These are phyloP conservation scores for Synanthedon andrenaeformis DNA, from an alignment of 2,888 invertebrate genomes.

Conservation along the genomic window DNA sequence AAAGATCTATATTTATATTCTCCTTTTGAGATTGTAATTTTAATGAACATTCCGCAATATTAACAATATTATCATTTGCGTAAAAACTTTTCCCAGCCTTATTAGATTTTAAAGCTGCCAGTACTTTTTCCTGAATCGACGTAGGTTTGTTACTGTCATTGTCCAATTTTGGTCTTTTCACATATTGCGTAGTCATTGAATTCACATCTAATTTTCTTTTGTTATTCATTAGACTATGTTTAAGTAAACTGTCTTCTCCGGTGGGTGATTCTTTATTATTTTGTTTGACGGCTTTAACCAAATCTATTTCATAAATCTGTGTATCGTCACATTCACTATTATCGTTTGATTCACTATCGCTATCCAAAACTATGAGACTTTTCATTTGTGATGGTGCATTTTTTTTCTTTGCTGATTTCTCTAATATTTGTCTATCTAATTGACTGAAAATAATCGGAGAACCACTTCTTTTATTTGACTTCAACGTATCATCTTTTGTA, in stretches of 20 bases:
- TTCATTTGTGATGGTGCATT: constrained; percentile 10
- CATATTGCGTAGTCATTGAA: constrained; percentile 35
- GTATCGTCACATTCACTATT: constrained; percentile 36
- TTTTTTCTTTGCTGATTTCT: constrained; percentile 5
- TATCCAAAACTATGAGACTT: constrained; percentile 46
- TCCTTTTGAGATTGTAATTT: constrained; percentile 34
- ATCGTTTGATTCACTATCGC: constrained; percentile 43
- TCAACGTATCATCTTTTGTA: not conserved
- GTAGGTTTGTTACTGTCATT: constrained; percentile 17
- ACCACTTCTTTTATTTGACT: constrained; percentile 24
- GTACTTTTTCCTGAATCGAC: constrained; percentile 41
- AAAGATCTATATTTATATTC: constrained; percentile 18
- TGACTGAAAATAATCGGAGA: constrained; percentile 54
- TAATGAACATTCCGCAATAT: constrained; percentile 22
- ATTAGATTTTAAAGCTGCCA: constrained; percentile 28
- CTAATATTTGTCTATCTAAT: constrained; percentile 28
- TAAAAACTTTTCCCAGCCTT: constrained; percentile 9
- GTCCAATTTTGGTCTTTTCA: constrained; percentile 40
- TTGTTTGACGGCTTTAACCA: no score
- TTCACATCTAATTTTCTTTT: constrained; percentile 34
- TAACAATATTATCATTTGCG: constrained; percentile 17
- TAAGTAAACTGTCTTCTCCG: not conserved
- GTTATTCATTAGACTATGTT: constrained; percentile 11
- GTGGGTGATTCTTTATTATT: not conserved
- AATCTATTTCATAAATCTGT: constrained; percentile 21